phyloP scores from a whole-genome alignment of 2,797 vertebrate species.

The Ctenosaura bakeri region DNA sequence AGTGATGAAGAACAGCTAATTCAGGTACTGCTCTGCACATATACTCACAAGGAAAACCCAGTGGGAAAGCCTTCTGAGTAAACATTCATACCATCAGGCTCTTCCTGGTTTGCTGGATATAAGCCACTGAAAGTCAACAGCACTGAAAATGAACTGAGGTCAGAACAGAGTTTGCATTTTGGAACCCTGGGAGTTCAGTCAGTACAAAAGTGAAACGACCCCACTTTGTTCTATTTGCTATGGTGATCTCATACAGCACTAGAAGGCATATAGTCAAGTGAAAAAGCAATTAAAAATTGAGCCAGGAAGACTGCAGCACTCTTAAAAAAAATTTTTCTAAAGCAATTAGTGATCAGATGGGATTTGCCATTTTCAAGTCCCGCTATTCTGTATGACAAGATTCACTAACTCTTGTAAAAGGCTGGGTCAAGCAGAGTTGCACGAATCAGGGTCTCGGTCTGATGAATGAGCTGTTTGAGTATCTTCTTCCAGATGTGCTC shows the following conservation, averaged over 20 bases:
- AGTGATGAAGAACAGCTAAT: no score
- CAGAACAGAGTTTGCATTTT: background rate
- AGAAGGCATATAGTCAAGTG: background rate
- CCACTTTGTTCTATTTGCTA: background rate
- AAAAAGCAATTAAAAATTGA: constrained; percentile 11
- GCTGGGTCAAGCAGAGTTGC: background rate
- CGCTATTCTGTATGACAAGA: background rate
- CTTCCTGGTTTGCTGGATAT: background rate
- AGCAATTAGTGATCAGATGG: constrained; percentile 1
- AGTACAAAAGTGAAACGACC: background rate
- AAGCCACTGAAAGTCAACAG: background rate
- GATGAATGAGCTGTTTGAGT: background rate
- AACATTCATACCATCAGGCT: background rate
- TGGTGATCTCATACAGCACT: background rate
- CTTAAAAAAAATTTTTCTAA: background rate
- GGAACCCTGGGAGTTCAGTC: background rate
- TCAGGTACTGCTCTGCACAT: no score
- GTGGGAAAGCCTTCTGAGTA: background rate
- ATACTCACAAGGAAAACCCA: background rate
- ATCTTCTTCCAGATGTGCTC: background rate
- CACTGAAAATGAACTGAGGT: background rate
- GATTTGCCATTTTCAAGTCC: background rate
- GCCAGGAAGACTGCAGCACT: background rate
- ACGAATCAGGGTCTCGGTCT: background rate
- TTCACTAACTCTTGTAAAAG: background rate